A percentile compares a stretch with the other conserved stretches of the same genome.
These are phyloP conservation scores for Theretra japonica DNA, from an alignment of 2,888 invertebrate genomes.

Conservation along the genomic window DNA sequence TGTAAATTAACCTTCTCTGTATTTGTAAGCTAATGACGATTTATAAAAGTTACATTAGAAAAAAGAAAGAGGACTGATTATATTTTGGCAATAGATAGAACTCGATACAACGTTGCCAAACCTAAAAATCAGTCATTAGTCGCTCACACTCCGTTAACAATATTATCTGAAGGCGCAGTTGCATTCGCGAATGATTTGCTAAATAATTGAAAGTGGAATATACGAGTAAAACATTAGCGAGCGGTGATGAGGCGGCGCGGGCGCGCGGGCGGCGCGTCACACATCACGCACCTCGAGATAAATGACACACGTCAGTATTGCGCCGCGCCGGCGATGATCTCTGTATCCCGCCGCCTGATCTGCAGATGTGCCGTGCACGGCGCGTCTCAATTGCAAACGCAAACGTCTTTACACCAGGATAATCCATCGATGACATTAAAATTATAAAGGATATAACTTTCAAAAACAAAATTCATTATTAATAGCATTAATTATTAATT, in stretches of 20 bases:
- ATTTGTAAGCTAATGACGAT: no score
- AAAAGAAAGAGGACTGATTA: no score
- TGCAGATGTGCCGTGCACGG: neutral
- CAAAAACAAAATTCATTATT: no score
- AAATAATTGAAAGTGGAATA: conserved; percentile 16
- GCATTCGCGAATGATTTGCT: conserved; percentile 4
- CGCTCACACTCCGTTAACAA: neutral
- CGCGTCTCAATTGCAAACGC: conserved; percentile 1
- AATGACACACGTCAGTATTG: conserved; percentile 21
- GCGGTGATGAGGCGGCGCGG: neutral
- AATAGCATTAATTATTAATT: no score
- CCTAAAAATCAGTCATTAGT: no score
- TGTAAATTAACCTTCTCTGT: no score
- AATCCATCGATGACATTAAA: no score
- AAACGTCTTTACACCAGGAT: no score
- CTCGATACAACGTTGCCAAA: no score
- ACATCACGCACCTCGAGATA: neutral
- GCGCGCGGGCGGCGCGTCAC: neutral
- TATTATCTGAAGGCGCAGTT: neutral
- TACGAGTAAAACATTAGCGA: conserved; percentile 1
- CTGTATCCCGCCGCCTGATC: neutral
- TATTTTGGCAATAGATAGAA: no score
- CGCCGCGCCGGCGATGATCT: neutral
- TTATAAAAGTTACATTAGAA: no score
- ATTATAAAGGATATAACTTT: no score